phyloP scores from a whole-genome alignment of 1,140 invertebrate species.

The Magallana ariakensis region DNA sequence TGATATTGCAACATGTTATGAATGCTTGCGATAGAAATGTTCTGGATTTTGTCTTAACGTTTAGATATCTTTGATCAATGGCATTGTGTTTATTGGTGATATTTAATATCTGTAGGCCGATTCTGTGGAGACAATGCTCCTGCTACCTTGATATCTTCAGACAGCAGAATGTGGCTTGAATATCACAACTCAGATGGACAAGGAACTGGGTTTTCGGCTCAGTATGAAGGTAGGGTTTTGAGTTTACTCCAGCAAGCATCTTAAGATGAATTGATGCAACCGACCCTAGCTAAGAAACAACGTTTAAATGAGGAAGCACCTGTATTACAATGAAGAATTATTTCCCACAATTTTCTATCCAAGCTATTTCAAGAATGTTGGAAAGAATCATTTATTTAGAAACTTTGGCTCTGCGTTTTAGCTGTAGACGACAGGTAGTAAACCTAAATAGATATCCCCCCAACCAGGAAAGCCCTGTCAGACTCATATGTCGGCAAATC shows the following conservation, averaged over 20 bases:
- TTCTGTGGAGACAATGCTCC: slow-evolving; percentile 89
- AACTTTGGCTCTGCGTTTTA: neutral
- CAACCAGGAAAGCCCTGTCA: neutral
- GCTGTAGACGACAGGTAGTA: neutral
- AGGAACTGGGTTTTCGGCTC: slow-evolving; percentile 71
- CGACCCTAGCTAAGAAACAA: too few species aligned
- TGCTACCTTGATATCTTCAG: slow-evolving; percentile 87
- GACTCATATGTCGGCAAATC: slow-evolving; percentile 11
- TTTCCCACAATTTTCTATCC: neutral
- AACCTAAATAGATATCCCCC: neutral
- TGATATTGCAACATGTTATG: too few species aligned
- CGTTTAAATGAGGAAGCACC: too few species aligned
- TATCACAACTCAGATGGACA: slow-evolving; percentile 85
- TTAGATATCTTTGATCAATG: too few species aligned
- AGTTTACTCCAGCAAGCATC: too few species aligned
- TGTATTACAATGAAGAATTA: neutral
- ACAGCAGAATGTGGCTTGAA: slow-evolving; percentile 91
- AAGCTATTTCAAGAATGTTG: slow-evolving; percentile 12
- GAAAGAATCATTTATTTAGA: neutral
- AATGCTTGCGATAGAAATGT: too few species aligned
- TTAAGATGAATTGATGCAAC: too few species aligned
- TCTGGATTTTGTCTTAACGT: too few species aligned
- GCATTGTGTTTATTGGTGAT: neutral
- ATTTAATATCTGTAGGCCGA: slow-evolving; percentile 82
- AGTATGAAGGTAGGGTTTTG: slow-evolving; percentile 73